phyloP scores from a whole-genome alignment of 2,797 vertebrate genomes.

The Oophaga sylvatica region DNA sequence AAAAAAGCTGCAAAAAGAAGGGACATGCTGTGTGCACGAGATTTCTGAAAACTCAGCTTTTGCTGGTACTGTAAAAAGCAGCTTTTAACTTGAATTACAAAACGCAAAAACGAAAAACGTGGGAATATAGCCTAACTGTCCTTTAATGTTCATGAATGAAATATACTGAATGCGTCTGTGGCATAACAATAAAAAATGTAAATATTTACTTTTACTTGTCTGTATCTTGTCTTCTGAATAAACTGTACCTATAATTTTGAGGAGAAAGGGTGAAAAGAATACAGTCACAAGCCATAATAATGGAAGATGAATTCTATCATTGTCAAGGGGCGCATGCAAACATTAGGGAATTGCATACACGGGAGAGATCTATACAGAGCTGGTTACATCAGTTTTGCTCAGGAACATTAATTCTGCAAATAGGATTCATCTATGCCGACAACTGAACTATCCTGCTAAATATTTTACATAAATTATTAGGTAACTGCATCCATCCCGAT shows the following conservation, averaged over 20 bases:
- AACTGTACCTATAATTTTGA: slow-evolving; percentile 31
- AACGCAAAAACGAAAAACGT: too few relatives aligned
- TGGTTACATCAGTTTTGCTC: not conserved
- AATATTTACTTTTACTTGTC: slow-evolving; percentile 33
- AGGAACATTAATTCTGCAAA: not conserved
- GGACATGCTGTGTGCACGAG: too few relatives aligned
- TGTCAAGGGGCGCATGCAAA: not conserved
- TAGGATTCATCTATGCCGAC: not conserved
- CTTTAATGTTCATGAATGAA: slow-evolving; percentile 8
- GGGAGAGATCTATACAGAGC: not conserved
- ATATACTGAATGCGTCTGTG: slow-evolving; percentile 72
- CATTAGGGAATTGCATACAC: not conserved
- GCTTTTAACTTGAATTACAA: too few relatives aligned
- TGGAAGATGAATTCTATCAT: not conserved
- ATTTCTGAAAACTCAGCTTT: too few relatives aligned
- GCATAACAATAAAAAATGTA: slow-evolving; percentile 78
- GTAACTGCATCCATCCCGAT: not conserved
- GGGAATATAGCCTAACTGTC: not conserved
- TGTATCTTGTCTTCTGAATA: slow-evolving; percentile 29
- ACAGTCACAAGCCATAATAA: slow-evolving; percentile 11
- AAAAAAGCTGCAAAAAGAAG: too few relatives aligned
- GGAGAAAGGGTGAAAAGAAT: slow-evolving; percentile 22
- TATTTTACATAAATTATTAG: not conserved
- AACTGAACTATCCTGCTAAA: not conserved
- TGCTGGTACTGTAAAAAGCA: too few relatives aligned